A percentile compares a stretch with the other conserved stretches of the same genome.
Evolutionary conservation across 2,797 vertebrate genomes (phyloP).

Genomic region (Siniperca obscura): DNA sequence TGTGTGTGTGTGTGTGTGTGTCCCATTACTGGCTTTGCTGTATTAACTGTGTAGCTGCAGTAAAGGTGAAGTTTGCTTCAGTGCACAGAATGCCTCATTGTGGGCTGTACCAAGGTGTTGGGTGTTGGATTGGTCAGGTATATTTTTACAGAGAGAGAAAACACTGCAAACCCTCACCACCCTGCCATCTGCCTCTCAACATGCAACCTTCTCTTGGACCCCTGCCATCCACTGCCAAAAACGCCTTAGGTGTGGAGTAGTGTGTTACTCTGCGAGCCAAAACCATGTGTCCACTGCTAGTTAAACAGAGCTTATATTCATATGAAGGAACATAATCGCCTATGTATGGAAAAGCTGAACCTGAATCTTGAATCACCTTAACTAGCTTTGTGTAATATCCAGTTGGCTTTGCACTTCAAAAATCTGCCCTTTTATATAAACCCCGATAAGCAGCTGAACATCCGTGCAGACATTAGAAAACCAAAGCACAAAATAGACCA

Average conservation of each 20-base stretch:
- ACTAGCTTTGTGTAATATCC: neutral
- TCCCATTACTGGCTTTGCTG: constrained; percentile 19
- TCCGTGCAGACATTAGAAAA: constrained; percentile 19
- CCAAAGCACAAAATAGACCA: neutral
- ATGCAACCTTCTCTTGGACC: constrained; percentile 72
- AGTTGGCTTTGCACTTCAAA: constrained; percentile 33
- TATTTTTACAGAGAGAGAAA: constrained; percentile 57
- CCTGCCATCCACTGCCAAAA: constrained; percentile 70
- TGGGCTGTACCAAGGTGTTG: constrained; percentile 27
- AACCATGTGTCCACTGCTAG: constrained; percentile 68
- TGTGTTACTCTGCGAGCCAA: constrained; percentile 58
- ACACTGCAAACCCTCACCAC: constrained; percentile 57
- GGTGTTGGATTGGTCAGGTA: constrained; percentile 58
- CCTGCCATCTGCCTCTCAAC: constrained; percentile 77
- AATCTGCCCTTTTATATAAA: constrained; percentile 1
- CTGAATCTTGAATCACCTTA: constrained; percentile 18
- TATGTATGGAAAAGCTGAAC: constrained; percentile 9
- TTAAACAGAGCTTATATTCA: constrained; percentile 53
- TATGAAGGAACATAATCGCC: constrained; percentile 36
- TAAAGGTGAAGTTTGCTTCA: constrained; percentile 42
- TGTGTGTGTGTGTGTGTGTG: constrained; percentile 50
- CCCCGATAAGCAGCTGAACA: constrained; percentile 15
- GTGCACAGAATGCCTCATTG: constrained; percentile 42
- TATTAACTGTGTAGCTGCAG: constrained; percentile 41
- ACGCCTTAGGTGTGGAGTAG: constrained; percentile 68